Conservation (phyloP, 2,797 vertebrate species). For the Liasis olivaceus region DNA sequence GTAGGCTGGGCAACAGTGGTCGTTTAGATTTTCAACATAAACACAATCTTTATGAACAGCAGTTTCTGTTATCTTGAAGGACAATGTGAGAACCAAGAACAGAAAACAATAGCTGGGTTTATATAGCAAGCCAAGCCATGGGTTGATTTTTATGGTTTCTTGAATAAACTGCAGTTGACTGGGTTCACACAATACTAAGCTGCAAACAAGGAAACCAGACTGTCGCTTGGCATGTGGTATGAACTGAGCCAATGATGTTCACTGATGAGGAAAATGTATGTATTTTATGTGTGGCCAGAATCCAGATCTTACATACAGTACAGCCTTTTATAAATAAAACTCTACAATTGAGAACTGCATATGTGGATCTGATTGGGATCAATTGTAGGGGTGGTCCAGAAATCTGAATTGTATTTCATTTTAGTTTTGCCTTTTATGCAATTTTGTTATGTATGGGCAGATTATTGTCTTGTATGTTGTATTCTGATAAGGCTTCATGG, state of each 20-base stretch:
- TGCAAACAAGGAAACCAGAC: not conserved
- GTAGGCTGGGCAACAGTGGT: not conserved
- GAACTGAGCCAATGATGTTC: not conserved
- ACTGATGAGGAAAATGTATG: not conserved
- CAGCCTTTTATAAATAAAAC: not conserved
- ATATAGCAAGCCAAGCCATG: not conserved
- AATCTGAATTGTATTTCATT: not conserved
- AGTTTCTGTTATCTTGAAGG: not conserved
- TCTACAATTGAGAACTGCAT: not conserved
- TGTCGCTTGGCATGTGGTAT: not conserved
- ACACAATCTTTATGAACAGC: not conserved
- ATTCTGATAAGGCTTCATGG: not conserved
- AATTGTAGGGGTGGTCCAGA: not conserved
- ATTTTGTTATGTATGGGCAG: not conserved
- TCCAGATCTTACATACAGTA: not conserved
- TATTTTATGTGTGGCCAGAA: not conserved
- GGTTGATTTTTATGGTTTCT: not conserved
- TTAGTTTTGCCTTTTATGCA: not conserved
- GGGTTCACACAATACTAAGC: not conserved
- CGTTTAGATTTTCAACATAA: not conserved
- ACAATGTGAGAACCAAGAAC: not conserved
- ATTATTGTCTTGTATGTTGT: not conserved
- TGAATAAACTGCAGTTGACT: not conserved
- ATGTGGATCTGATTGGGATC: not conserved
- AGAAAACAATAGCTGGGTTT: not conserved